phyloP scores from a whole-genome alignment of 2,888 invertebrate species.

The Aspidiotus rigidus region DNA sequence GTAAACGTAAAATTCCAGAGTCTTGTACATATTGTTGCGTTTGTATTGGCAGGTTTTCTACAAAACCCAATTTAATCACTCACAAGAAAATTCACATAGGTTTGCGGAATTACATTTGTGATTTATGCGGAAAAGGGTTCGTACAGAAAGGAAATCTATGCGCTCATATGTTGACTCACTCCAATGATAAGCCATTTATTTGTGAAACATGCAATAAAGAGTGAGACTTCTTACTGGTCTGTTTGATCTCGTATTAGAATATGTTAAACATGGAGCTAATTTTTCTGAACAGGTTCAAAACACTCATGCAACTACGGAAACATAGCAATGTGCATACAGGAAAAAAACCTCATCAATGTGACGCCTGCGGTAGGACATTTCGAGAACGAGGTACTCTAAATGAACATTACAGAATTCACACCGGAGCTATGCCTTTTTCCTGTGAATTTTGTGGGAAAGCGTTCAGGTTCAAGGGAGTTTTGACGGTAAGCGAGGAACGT shows the following conservation, averaged over 20 bases:
- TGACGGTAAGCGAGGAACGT: constrained; percentile 47
- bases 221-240: constrained; percentile 35
- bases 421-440: constrained; percentile 66
- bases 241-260: constrained; percentile 51
- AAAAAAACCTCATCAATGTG: constrained; percentile 53
- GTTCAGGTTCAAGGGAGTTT: constrained; percentile 65
- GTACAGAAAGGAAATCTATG: constrained; percentile 40
- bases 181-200: constrained; percentile 39
- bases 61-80: constrained; percentile 39
- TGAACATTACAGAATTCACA: constrained; percentile 66
- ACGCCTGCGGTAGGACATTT: constrained; percentile 53
- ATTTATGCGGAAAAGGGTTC: constrained; percentile 42
- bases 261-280: constrained; percentile 50
- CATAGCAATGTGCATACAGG: constrained; percentile 53
- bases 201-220: constrained; percentile 40
- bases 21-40: constrained; percentile 37
- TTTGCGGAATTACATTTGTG: constrained; percentile 41
- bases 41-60: constrained; percentile 38
- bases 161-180: constrained; percentile 40
- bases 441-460: constrained; percentile 67
- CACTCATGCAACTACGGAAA: constrained; percentile 49
- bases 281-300: constrained; percentile 45
- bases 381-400: constrained; percentile 61
- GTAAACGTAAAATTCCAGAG: too few species aligned
- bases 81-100: constrained; percentile 42